Conservation (phyloP, 2,113 vertebrate genomes). For the Phaethon lepturus region DNA sequence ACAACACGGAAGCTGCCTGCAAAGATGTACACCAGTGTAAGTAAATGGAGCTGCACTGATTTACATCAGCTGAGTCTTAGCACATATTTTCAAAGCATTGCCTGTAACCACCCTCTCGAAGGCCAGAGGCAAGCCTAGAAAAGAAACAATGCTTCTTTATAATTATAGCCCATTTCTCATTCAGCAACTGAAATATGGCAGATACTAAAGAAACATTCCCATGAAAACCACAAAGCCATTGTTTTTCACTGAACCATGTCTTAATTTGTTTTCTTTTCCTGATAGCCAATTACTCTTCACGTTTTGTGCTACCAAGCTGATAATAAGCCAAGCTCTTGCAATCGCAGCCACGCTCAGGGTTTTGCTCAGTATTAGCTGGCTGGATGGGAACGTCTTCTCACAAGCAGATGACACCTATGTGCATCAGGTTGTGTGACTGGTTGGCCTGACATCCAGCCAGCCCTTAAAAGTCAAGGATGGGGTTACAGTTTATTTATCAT, state of each 20-base stretch:
- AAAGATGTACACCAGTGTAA: neutral
- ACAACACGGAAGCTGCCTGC: neutral
- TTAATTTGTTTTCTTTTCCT: slow-evolving; percentile 45
- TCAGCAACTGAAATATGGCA: slow-evolving; percentile 8
- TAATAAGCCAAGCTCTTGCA: neutral
- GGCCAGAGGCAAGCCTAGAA: neutral
- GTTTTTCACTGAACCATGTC: slow-evolving; percentile 14
- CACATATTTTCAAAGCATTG: neutral
- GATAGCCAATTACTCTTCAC: neutral
- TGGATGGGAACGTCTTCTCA: neutral
- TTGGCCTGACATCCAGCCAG: neutral
- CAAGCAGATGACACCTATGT: neutral
- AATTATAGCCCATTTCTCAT: slow-evolving; percentile 23
- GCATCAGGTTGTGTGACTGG: neutral
- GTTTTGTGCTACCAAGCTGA: neutral
- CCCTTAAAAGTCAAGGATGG: neutral
- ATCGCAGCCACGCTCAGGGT: accelerated
- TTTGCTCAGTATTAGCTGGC: neutral
- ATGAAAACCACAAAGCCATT: slow-evolving; percentile 25
- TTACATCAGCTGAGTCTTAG: neutral
- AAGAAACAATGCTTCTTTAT: slow-evolving; percentile 1
- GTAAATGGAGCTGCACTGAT: neutral
- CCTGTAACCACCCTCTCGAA: neutral
- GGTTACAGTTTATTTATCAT: neutral
- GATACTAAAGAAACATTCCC: neutral